These are phyloP conservation scores for Acanthococcus lagerstroemiae DNA, from an alignment of 2,888 invertebrate species.

Conservation along the genomic window DNA sequence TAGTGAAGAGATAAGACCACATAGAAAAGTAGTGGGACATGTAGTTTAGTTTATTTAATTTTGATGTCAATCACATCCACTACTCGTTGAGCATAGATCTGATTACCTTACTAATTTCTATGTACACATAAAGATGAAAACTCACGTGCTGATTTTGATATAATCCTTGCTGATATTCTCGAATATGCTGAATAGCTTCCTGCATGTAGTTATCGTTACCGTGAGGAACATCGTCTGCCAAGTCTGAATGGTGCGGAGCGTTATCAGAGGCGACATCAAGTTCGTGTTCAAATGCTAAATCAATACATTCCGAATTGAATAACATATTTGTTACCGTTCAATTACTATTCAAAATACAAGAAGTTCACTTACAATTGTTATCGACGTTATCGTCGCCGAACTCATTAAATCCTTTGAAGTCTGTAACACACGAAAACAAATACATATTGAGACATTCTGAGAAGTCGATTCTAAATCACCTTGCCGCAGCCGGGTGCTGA, in stretches of 20 bases:
- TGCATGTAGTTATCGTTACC: slow-evolving; percentile 3
- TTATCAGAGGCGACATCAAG: not conserved
- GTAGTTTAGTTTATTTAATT: no score
- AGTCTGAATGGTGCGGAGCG: not conserved
- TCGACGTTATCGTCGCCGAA: slow-evolving; percentile 13
- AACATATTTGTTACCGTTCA: not conserved
- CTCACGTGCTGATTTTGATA: not conserved
- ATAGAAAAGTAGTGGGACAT: no score
- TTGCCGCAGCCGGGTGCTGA: no score
- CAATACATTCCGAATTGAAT: not conserved
- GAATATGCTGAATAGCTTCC: slow-evolving; percentile 9
- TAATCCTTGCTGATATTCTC: slow-evolving; percentile 9
- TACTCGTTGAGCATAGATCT: no score
- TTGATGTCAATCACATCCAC: no score
- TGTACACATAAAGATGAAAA: no score
- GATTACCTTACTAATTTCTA: no score
- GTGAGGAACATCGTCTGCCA: not conserved
- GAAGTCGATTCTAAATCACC: no score
- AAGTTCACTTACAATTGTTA: not conserved
- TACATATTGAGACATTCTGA: no score
- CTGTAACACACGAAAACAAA: not conserved
- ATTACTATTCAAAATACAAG: not conserved
- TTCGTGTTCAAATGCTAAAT: slow-evolving; percentile 10
- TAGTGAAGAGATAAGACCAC: no score
- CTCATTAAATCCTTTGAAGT: slow-evolving; percentile 12